phyloP scores from a whole-genome alignment of 2,888 invertebrate species.

The Odontothrips loti region DNA sequence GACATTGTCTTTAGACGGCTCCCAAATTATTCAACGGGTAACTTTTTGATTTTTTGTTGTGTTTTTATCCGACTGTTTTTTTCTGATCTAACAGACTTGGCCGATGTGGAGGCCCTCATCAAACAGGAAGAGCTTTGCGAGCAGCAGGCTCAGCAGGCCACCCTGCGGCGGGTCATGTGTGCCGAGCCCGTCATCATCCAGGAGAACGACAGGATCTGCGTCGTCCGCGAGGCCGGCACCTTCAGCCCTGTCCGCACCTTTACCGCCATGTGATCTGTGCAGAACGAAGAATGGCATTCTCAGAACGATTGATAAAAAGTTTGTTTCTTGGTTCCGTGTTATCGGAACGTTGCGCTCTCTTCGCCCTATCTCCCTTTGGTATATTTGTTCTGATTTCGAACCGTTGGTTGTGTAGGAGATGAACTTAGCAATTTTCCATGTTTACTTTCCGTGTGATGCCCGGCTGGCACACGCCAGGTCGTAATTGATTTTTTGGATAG shows the following conservation, averaged over 20 bases:
- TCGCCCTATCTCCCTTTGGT: background rate
- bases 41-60: no score
- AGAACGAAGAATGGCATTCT: background rate
- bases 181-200: slow-evolving; percentile 1
- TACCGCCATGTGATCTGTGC: background rate
- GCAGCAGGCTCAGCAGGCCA: background rate
- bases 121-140: background rate
- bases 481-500: background rate
- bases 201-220: slow-evolving; percentile 2
- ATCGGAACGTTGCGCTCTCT: background rate
- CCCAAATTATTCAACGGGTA: no score
- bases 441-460: background rate
- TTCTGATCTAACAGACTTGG: background rate
- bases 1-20: background rate
- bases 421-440: background rate
- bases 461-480: background rate
- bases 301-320: no score
- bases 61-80: no score
- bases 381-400: background rate
- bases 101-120: background rate
- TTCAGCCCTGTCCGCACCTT: background rate
- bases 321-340: background rate
- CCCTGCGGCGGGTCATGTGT: background rate
- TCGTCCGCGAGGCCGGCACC: background rate
- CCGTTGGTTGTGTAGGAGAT: background rate